These are phyloP conservation scores for Caloenas nicobarica DNA, from an alignment of 2,113 vertebrate species.

Conservation along the genomic window DNA sequence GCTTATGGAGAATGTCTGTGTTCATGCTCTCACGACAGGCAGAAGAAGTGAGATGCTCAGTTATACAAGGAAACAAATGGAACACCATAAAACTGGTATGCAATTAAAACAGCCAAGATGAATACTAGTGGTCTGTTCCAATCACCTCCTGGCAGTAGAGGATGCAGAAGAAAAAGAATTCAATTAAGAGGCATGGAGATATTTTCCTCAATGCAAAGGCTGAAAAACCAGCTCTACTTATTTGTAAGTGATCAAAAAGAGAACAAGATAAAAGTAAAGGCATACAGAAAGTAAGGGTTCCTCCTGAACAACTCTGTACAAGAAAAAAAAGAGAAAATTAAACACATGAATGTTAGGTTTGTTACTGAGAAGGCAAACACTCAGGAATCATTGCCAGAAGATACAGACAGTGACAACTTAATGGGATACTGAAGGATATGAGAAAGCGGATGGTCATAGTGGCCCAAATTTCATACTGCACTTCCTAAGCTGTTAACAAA, in stretches of 20 bases:
- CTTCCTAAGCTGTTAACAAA: neutral
- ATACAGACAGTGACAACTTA: neutral
- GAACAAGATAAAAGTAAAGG: neutral
- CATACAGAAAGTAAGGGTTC: neutral
- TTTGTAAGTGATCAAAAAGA: neutral
- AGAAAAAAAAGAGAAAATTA: neutral
- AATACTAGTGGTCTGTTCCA: neutral
- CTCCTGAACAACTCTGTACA: neutral
- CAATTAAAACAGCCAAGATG: neutral
- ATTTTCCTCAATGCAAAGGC: neutral
- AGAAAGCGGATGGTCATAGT: neutral
- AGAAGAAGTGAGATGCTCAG: neutral
- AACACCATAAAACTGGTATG: neutral
- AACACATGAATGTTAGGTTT: neutral
- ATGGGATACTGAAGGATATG: neutral
- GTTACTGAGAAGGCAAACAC: neutral
- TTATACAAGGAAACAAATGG: neutral
- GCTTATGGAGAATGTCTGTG: neutral
- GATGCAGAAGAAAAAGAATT: neutral
- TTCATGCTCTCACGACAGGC: neutral
- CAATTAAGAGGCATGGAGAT: neutral
- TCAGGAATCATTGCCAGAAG: neutral
- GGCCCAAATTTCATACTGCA: neutral
- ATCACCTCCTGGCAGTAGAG: neutral
- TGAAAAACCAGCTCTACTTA: neutral